phyloP scores from a whole-genome alignment of 2,888 invertebrate species.

The Priocnemis perturbator region DNA sequence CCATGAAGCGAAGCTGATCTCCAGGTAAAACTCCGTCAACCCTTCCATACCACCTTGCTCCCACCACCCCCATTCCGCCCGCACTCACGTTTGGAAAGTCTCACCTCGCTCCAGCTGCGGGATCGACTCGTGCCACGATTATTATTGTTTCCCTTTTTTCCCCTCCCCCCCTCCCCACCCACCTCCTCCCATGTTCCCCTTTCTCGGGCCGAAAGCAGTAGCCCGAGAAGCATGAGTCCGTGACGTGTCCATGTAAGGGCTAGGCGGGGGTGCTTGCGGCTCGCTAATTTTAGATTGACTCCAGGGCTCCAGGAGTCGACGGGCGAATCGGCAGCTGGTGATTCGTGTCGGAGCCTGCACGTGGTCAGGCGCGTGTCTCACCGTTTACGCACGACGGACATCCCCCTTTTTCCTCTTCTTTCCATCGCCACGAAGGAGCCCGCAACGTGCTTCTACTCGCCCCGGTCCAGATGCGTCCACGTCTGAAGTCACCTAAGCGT shows the following conservation, averaged over 20 bases:
- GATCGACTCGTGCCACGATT: constrained; percentile 51
- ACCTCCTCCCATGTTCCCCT: neutral
- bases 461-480: constrained; percentile 44
- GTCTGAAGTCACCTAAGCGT: constrained; percentile 26
- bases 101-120: constrained; percentile 45
- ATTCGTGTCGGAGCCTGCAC: constrained; percentile 63
- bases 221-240: constrained; percentile 45
- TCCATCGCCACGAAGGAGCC: constrained; percentile 37
- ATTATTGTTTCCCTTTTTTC: constrained; percentile 53
- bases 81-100: no score
- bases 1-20: no score
- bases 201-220: constrained; percentile 20
- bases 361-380: constrained; percentile 55
- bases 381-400: constrained; percentile 52
- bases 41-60: no score
- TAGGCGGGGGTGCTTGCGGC: constrained; percentile 52
- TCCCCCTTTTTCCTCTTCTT: constrained; percentile 43
- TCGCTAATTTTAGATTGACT: constrained; percentile 68
- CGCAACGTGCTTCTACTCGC: no score
- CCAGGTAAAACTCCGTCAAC: no score
- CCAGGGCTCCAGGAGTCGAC: constrained; percentile 61
- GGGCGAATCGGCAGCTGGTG: constrained; percentile 67
- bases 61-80: no score
- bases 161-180: neutral
- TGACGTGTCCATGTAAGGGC: constrained; percentile 56